phyloP scores from a whole-genome alignment of 2,113 vertebrate species.

The Rana temporaria region DNA sequence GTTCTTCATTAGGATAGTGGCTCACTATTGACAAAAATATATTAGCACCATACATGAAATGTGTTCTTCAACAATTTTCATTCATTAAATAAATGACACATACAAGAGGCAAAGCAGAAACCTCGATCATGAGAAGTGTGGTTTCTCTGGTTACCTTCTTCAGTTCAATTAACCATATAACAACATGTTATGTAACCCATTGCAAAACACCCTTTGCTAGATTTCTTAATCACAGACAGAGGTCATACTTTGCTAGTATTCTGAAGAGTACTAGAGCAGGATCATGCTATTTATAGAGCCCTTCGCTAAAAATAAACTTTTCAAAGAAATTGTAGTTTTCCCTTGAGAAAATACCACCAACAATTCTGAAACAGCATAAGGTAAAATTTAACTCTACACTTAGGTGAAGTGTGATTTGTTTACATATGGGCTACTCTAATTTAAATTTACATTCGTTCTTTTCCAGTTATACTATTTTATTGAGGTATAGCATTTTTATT shows the following conservation, averaged over 20 bases:
- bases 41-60: too few species aligned
- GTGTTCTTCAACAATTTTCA: too few species aligned
- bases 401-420: too few species aligned
- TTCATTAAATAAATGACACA: too few species aligned
- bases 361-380: neutral
- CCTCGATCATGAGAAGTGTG: neutral
- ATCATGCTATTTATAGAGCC: neutral
- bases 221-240: neutral
- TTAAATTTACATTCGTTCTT: too few species aligned
- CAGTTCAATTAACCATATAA: conserved; percentile 8
- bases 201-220: neutral
- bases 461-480: too few species aligned
- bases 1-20: too few species aligned
- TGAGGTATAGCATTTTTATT: too few species aligned
- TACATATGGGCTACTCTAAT: too few species aligned
- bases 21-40: too few species aligned
- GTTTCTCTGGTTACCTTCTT: conserved; percentile 47
- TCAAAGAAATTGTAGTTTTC: neutral
- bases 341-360: neutral
- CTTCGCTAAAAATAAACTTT: conserved; percentile 8
- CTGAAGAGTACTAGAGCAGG: neutral
- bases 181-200: conserved; percentile 22
- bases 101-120: neutral
- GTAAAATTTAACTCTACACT: too few species aligned
- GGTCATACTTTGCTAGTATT: neutral